Evolutionary conservation across 2,797 vertebrate species (phyloP).

Genomic region (Sarcophilus harrisii): DNA sequence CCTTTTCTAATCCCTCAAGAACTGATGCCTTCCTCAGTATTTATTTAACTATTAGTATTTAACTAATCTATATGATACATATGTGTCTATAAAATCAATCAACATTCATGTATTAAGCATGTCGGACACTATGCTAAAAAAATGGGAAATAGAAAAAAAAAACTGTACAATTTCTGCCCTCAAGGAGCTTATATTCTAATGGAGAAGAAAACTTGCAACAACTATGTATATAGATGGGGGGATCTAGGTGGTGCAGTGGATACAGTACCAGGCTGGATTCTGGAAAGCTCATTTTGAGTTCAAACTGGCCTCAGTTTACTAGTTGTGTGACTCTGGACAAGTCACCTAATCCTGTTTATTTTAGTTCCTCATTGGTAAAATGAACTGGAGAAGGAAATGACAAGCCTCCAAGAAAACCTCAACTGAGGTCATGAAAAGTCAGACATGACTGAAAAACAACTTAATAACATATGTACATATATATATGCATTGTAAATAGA

Average conservation of each 20-base stretch:
- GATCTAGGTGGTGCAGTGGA: neutral
- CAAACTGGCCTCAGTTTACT: neutral
- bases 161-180: slow-evolving; percentile 16
- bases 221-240: neutral
- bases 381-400: neutral
- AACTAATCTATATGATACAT: neutral
- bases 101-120: slow-evolving; percentile 26
- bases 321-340: neutral
- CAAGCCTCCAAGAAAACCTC: neutral
- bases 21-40: neutral
- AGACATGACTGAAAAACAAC: neutral
- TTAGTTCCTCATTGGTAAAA: neutral
- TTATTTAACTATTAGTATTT: neutral
- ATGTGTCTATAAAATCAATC: neutral
- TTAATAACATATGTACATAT: neutral
- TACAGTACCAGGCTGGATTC: neutral
- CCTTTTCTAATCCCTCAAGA: neutral
- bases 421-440: neutral
- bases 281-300: neutral
- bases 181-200: slow-evolving; percentile 1
- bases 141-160: neutral
- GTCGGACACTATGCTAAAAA: slow-evolving; percentile 4
- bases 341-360: neutral
- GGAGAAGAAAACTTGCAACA: neutral
- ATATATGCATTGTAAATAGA: neutral